phyloP scores from a whole-genome alignment of 2,113 vertebrate species.

The Hyperopisus bebe region DNA sequence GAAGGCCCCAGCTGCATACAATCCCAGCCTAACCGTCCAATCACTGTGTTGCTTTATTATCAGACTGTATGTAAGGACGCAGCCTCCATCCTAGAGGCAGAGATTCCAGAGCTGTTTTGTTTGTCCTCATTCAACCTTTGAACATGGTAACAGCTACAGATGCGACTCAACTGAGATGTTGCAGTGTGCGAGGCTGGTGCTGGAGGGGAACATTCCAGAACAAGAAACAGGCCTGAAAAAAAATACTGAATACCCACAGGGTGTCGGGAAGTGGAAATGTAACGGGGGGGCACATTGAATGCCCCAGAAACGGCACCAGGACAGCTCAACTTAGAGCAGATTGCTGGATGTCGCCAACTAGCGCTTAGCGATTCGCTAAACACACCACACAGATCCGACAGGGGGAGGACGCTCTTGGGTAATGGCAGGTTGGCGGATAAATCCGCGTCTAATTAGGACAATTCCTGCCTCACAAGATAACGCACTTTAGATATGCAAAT shows the following conservation, averaged over 20 bases:
- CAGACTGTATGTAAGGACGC: not conserved
- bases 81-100: not conserved
- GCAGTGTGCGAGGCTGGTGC: not conserved
- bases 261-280: not conserved
- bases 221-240: not conserved
- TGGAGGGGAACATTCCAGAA: not conserved
- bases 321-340: not conserved
- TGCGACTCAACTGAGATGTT: not conserved
- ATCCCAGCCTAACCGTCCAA: not conserved
- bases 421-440: not conserved
- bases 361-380: not conserved
- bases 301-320: not conserved
- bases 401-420: too few relatives aligned
- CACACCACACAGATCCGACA: not conserved
- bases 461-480: not conserved
- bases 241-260: not conserved
- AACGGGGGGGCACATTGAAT: not conserved
- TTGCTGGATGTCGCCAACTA: not conserved
- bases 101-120: not conserved
- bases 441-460: not conserved
- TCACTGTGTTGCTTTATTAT: too few relatives aligned
- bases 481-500: conserved; percentile 6
- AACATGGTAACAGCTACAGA: not conserved
- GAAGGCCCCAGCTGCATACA: not conserved
- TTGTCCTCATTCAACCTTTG: not conserved